Conservation (phyloP, 2,113 vertebrate species). For the Phyllopteryx taeniolatus region DNA sequence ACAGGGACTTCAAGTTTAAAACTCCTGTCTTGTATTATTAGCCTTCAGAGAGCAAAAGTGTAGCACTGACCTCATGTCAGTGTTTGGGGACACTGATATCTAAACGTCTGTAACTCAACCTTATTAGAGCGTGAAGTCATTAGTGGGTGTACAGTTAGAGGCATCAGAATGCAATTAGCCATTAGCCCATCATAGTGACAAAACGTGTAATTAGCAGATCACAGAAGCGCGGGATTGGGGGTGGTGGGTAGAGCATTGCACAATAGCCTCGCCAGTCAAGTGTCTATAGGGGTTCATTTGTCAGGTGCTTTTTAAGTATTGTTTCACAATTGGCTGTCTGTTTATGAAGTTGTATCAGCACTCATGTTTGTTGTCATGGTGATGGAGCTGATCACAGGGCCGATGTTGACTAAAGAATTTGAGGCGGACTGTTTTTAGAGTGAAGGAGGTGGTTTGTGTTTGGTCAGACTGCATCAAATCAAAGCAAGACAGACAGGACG, state of each 20-base stretch:
- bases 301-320: slow-evolving; percentile 48
- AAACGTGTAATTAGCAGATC: slow-evolving; percentile 70
- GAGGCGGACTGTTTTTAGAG: slow-evolving; percentile 43
- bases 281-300: slow-evolving; percentile 18
- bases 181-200: slow-evolving; percentile 71
- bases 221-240: slow-evolving; percentile 35
- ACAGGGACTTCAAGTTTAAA: not conserved
- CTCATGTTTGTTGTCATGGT: slow-evolving; percentile 23
- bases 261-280: not conserved
- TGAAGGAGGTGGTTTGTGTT: slow-evolving; percentile 51
- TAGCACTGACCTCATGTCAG: slow-evolving; percentile 58
- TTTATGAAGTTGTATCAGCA: slow-evolving; percentile 13
- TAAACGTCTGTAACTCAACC: slow-evolving; percentile 67
- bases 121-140: slow-evolving; percentile 74
- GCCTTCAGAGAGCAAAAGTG: slow-evolving; percentile 46
- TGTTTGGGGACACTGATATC: slow-evolving; percentile 55
- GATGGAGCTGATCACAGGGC: slow-evolving; percentile 3
- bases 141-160: slow-evolving; percentile 65
- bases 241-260: not conserved
- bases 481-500: slow-evolving; percentile 61
- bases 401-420: slow-evolving; percentile 24
- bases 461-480: slow-evolving; percentile 59
- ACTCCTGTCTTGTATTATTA: slow-evolving; percentile 16
- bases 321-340: slow-evolving; percentile 15
- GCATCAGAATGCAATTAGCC: slow-evolving; percentile 71